Evolutionary conservation across 2,113 vertebrate species (phyloP).

Genomic region (Rhipidura dahli): DNA sequence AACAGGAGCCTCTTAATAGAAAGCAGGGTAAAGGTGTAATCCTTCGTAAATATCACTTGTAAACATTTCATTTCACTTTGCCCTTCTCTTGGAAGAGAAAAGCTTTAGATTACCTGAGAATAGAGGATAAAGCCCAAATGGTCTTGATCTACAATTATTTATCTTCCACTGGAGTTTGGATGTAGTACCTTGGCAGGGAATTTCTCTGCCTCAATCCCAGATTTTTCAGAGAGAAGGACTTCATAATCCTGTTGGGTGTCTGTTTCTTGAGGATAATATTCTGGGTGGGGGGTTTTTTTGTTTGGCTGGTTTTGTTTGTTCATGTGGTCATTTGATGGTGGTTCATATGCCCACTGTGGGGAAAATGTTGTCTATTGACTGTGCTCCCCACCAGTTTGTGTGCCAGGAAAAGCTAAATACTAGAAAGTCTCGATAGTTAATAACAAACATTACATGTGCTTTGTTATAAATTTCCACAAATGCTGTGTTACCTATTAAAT

Average conservation of each 20-base stretch:
- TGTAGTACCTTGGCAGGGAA: not conserved
- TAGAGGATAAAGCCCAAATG: not conserved
- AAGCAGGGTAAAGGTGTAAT: constrained; percentile 19
- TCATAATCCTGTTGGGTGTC: not conserved
- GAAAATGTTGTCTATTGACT: not conserved
- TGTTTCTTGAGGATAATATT: not conserved
- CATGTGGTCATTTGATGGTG: not conserved
- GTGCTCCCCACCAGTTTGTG: not conserved
- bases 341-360: not conserved
- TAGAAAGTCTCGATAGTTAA: not conserved
- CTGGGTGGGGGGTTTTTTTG: not conserved
- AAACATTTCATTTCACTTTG: constrained; percentile 1
- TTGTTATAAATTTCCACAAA: not conserved
- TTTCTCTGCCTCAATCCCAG: not conserved
- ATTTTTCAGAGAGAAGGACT: not conserved
- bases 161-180: not conserved
- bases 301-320: not conserved
- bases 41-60: not conserved
- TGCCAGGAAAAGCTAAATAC: not conserved
- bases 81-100: not conserved
- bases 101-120: not conserved
- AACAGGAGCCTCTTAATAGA: not conserved
- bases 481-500: not conserved
- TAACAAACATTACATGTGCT: not conserved
- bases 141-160: not conserved